Evolutionary conservation across 1,140 invertebrate species (phyloP).

Genomic region (Sminthurinus signatus): DNA sequence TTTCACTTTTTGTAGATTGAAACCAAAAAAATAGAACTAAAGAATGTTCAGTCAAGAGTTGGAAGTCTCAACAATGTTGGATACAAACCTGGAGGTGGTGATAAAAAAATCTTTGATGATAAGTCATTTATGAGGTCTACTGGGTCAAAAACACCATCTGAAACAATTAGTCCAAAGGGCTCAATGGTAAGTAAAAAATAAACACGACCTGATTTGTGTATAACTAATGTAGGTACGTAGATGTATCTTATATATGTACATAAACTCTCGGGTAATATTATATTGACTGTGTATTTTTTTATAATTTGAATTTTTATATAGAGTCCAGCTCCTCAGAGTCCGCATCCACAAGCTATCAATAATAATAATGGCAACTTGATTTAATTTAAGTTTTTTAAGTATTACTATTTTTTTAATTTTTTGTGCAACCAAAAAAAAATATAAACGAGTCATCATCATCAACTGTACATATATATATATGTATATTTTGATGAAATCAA

Average conservation of each 20-base stretch:
- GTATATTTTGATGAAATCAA: too few species aligned
- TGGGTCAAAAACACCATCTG: constrained; percentile 10
- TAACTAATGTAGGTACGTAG: background rate
- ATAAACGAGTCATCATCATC: too few species aligned
- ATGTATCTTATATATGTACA: background rate
- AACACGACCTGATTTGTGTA: background rate
- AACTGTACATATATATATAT: too few species aligned
- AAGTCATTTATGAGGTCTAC: constrained; percentile 73
- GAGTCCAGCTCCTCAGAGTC: constrained; percentile 1
- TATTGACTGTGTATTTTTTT: too few species aligned
- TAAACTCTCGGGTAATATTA: too few species aligned
- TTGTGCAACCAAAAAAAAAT: too few species aligned
- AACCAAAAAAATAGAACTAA: constrained; percentile 35
- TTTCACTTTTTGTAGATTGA: constrained; percentile 42
- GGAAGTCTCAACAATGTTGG: constrained; percentile 90
- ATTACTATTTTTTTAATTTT: too few species aligned
- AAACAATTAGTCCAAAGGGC: constrained; percentile 6
- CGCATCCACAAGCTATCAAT: background rate
- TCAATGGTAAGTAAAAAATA: constrained; percentile 9
- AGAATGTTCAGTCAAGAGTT: constrained; percentile 50
- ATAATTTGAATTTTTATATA: too few species aligned
- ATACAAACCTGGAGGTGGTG: constrained; percentile 87
- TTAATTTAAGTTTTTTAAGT: too few species aligned
- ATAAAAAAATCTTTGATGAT: constrained; percentile 88
- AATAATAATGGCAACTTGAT: too few species aligned